A percentile compares a stretch with the other conserved stretches of the same genome.
Evolutionary conservation across 23 tunicate genomes (phyloP).

Genomic region (Halocynthia aurantium): DNA sequence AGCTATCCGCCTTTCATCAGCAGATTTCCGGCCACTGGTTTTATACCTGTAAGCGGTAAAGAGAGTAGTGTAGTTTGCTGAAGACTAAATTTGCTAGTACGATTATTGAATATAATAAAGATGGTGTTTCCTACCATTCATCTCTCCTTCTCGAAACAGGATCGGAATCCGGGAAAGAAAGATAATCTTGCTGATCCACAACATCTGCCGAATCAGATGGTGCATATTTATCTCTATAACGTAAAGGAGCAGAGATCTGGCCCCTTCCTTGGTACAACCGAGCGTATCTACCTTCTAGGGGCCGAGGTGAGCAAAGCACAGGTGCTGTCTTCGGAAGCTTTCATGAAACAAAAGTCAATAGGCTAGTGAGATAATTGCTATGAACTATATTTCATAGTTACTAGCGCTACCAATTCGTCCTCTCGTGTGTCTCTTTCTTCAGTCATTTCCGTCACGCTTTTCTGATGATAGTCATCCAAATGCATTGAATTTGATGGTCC

Average conservation of each 20-base stretch:
- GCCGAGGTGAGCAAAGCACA: conserved; percentile 48
- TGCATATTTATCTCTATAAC: conserved; percentile 74
- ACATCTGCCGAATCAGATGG: conserved; percentile 62
- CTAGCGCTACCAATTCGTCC: conserved; percentile 29
- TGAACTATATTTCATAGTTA: neutral
- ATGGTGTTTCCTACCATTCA: conserved; percentile 8
- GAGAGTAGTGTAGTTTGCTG: too few species aligned
- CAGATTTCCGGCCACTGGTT: too few species aligned
- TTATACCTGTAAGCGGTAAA: too few species aligned
- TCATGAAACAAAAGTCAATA: neutral
- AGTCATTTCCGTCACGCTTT: conserved; percentile 50
- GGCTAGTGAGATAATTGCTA: neutral
- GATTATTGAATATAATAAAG: too few species aligned
- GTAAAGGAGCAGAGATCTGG: conserved; percentile 37
- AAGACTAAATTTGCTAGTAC: too few species aligned
- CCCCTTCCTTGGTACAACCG: conserved; percentile 63
- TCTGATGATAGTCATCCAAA: conserved; percentile 80
- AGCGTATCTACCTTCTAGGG: conserved; percentile 81
- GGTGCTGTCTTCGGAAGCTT: conserved; percentile 70
- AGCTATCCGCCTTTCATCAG: too few species aligned
- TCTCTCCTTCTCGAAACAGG: conserved; percentile 13
- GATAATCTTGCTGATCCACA: conserved; percentile 45
- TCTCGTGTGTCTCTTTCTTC: conserved; percentile 40
- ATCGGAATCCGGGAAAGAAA: conserved; percentile 47
- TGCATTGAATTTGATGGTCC: conserved; percentile 84